These are phyloP conservation scores for Vesta saturnalis DNA, from an alignment of 2,888 invertebrate species.

Conservation along the genomic window DNA sequence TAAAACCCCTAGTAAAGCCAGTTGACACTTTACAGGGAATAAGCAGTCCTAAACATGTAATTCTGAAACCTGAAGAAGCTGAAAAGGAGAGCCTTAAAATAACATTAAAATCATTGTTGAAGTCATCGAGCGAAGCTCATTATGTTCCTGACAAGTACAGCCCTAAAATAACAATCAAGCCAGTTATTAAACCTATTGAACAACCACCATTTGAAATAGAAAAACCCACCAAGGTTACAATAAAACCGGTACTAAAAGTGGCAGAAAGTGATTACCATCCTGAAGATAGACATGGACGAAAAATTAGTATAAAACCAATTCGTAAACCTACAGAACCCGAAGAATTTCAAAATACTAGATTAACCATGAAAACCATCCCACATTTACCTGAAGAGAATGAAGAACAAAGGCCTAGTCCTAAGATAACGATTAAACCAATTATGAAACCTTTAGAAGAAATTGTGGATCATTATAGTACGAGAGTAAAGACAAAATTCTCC, in stretches of 20 bases:
- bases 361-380: constrained; percentile 68
- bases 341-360: constrained; percentile 59
- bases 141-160: constrained; percentile 36
- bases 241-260: constrained; percentile 15
- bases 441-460: constrained; percentile 49
- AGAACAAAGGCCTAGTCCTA: constrained; percentile 43
- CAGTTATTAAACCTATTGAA: constrained; percentile 61
- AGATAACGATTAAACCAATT: constrained; percentile 66
- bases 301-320: constrained; percentile 51
- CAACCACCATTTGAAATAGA: constrained; percentile 45
- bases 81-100: constrained; percentile 56
- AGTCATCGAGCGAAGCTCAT: not conserved
- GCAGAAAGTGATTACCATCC: not conserved
- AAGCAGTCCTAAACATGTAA: constrained; percentile 62
- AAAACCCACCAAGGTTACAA: not conserved
- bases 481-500: constrained; percentile 24
- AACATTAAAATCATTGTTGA: constrained; percentile 65
- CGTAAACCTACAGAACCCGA: constrained; percentile 27
- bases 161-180: constrained; percentile 69
- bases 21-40: constrained; percentile 52
- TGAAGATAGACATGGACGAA: constrained; percentile 45
- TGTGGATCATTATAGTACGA: constrained; percentile 47
- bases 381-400: constrained; percentile 56
- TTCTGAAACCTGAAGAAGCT: constrained; percentile 44
- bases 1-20: constrained; percentile 58